Evolutionary conservation across 2,888 invertebrate species (phyloP), one percentile per base, ranked within the genome.

Genomic region (Malachius bipustulatus): DNA sequence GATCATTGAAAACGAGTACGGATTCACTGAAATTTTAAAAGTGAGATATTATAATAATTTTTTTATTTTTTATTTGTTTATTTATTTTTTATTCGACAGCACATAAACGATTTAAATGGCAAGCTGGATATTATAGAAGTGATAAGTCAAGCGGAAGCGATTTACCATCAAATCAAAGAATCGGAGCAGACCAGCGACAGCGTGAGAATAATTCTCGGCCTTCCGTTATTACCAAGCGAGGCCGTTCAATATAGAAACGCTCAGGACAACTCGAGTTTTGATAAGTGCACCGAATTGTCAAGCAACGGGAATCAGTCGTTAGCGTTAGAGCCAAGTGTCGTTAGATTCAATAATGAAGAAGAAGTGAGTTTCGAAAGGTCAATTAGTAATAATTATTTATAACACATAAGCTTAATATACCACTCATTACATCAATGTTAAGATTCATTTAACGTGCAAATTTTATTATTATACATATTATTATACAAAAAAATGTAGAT

Each of bases 21-120:
- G 93, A 36, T 88, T 97, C 56, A 94, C 89, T 4, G 97, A 97
- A 68, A 96, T 94, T 55, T 65, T 94, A 16, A 91, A 91, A 70
- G 88, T 87, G 62, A 61, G 11, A n/a, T 28, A 28, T 8, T 28
- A 8, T 28, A n/a, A 28, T 11, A 19, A n/a, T n/a, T n/a, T n/a
- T n/a, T n/a, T n/a, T n/a, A n/a, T n/a, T n/a, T n/a, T n/a, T n/a
- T n/a, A n/a, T n/a, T n/a, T n/a, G n/a, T n/a, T n/a, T n/a, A n/a
- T n/a, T n/a, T n/a, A n/a, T n/a, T 13, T 29, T 6, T 14, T 46
- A 46, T 40, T 49, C 71, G 70, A 6, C 65, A 91, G 89, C 93
- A 97, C 57, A 83, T 97, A 42, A 98, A 98, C 64, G 96, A 97
- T 58, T 66, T 97, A 43, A 84, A 89, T 8, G 77, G 85, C 59